phyloP scores from a whole-genome alignment of 2,113 vertebrate species.

The Ceyx melanurus region DNA sequence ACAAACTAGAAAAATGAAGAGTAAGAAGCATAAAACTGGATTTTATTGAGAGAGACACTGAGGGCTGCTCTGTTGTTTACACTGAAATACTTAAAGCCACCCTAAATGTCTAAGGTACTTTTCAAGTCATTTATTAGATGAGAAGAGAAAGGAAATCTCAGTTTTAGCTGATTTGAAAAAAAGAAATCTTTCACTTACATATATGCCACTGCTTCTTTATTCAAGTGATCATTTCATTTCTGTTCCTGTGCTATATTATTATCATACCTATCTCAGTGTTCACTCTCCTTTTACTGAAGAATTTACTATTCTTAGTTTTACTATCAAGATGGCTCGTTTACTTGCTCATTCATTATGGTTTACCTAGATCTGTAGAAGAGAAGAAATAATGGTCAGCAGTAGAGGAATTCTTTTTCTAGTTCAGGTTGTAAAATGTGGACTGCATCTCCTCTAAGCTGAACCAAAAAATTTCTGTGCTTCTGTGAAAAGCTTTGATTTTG shows the following conservation, averaged over 20 bases:
- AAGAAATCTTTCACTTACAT: background rate
- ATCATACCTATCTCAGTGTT: background rate
- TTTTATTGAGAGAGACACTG: background rate
- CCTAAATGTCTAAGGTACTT: background rate
- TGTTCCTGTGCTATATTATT: background rate
- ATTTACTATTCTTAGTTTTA: background rate
- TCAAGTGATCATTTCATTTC: background rate
- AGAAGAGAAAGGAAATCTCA: background rate
- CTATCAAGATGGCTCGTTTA: background rate
- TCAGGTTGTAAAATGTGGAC: background rate
- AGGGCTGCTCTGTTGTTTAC: background rate
- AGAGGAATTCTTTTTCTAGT: background rate
- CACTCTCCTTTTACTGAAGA: background rate
- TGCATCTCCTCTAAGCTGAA: background rate
- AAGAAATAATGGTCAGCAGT: background rate
- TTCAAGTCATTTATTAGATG: background rate
- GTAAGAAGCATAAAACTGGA: conserved; percentile 34
- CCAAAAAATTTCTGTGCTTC: background rate
- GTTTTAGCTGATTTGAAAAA: background rate
- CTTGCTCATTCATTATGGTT: background rate
- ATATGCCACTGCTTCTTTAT: background rate
- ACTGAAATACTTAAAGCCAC: background rate
- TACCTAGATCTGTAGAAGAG: background rate
- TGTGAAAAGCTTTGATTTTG: background rate
- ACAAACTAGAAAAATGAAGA: conserved; percentile 15